Percentiles rank a stretch among this genome's conserved stretches.
Conservation (phyloP, 2,888 invertebrate species). For the Drosophila barbarae region DNA sequence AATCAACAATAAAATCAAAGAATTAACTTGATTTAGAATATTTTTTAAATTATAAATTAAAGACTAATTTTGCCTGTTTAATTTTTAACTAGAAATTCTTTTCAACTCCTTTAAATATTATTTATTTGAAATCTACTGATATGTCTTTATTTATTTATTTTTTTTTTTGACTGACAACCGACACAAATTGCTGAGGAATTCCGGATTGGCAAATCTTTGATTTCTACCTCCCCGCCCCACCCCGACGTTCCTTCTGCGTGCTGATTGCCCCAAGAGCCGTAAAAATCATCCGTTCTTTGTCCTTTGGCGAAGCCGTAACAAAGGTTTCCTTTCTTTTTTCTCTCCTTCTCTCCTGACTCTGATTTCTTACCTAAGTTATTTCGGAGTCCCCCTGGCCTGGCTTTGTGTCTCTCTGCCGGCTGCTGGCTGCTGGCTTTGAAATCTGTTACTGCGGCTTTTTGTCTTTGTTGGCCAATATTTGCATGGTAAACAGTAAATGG, state of each 20-base stretch:
- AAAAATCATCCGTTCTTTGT: conserved; percentile 36
- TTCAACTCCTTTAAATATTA: background rate
- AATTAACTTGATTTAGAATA: too few species aligned
- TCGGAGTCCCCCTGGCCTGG: conserved; percentile 31
- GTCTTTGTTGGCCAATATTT: conserved; percentile 38
- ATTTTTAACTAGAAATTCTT: background rate
- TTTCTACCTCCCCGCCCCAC: background rate
- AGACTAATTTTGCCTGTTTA: too few species aligned
- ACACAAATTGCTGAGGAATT: conserved; percentile 35
- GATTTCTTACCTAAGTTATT: conserved; percentile 63
- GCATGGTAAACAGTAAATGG: conserved; percentile 34
- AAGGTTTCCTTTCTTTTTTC: conserved; percentile 13
- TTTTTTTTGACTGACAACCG: background rate
- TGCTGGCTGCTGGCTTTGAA: conserved; percentile 36
- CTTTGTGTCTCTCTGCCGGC: conserved; percentile 14
- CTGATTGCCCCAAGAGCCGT: conserved; percentile 37
- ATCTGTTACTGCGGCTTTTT: conserved; percentile 44
- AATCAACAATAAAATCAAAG: too few species aligned
- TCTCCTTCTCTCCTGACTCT: background rate
- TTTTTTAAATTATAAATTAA: too few species aligned
- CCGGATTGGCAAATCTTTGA: conserved; percentile 35
- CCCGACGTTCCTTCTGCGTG: conserved; percentile 6
- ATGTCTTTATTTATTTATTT: background rate
- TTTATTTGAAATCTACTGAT: background rate
- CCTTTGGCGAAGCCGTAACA: conserved; percentile 1